A percentile compares a stretch with the other conserved stretches of the same genome.
Conservation (phyloP, 2,888 invertebrate genomes). For the Alloplasta piceator region DNA sequence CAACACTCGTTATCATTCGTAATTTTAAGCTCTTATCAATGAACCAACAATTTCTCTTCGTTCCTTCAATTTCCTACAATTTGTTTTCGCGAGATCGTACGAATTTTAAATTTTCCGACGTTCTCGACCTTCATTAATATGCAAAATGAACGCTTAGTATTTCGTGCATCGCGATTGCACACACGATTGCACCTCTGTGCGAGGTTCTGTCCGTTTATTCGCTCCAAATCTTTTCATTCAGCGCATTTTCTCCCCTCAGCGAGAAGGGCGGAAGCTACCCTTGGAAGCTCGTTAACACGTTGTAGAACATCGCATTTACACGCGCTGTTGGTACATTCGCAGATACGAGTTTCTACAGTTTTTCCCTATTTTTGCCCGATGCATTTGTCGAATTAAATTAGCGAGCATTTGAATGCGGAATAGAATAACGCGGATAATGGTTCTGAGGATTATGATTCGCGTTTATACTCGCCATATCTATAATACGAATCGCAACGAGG, state of each 20-base stretch:
- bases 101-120: too few species aligned
- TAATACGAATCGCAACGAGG: not conserved
- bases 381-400: slow-evolving; percentile 49
- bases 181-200: slow-evolving; percentile 2
- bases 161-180: slow-evolving; percentile 1
- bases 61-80: too few species aligned
- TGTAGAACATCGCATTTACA: slow-evolving; percentile 4
- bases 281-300: not conserved
- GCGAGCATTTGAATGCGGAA: slow-evolving; percentile 40
- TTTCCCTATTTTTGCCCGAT: not conserved
- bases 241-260: not conserved
- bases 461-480: not conserved
- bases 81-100: too few species aligned
- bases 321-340: slow-evolving; percentile 13
- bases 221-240: not conserved
- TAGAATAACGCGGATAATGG: slow-evolving; percentile 19
- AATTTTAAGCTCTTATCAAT: too few species aligned
- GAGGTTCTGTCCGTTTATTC: slow-evolving; percentile 15
- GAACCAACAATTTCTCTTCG: too few species aligned
- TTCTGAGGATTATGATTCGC: not conserved
- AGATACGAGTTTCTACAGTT: not conserved
- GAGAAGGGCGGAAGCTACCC: not conserved
- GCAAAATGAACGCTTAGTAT: slow-evolving; percentile 8
- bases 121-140: too few species aligned
- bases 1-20: too few species aligned